Conservation (phyloP, 2,888 invertebrate species). For the Steromphala cineraria region DNA sequence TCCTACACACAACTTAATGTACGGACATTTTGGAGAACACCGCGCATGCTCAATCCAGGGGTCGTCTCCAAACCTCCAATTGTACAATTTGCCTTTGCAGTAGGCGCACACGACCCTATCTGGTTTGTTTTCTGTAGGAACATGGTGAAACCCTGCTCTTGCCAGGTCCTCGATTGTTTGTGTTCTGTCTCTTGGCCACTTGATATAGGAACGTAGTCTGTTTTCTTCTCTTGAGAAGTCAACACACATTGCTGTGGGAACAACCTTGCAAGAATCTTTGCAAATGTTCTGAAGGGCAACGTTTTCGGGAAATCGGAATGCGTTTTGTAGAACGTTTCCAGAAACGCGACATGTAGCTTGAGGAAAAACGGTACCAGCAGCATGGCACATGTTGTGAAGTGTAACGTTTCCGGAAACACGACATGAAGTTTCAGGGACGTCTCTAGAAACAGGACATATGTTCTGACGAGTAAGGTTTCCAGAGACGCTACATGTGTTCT, state of each 20-base stretch:
- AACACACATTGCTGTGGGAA: too few relatives aligned
- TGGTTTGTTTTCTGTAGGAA: not conserved
- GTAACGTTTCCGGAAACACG: not conserved
- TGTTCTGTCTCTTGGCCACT: not conserved
- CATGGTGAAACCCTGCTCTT: not conserved
- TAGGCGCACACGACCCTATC: slow-evolving; percentile 18
- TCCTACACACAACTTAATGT: not conserved
- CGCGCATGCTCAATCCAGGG: slow-evolving; percentile 11
- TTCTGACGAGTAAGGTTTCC: too few relatives aligned
- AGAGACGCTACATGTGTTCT: too few relatives aligned
- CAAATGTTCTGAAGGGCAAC: too few relatives aligned
- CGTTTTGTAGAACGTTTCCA: not conserved
- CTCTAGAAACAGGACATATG: too few relatives aligned
- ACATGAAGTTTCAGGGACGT: too few relatives aligned
- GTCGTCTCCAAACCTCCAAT: slow-evolving; percentile 18
- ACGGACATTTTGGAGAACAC: not conserved
- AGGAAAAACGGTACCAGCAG: too few relatives aligned
- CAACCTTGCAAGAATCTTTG: too few relatives aligned
- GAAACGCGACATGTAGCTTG: not conserved
- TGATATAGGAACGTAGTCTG: not conserved
- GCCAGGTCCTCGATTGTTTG: not conserved
- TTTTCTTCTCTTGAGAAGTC: not conserved
- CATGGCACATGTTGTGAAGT: too few relatives aligned
- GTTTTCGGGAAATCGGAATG: too few relatives aligned
- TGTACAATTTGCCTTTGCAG: not conserved